These are phyloP conservation scores for Candoia aspera DNA, from an alignment of 2,113 vertebrate species.

Conservation along the genomic window DNA sequence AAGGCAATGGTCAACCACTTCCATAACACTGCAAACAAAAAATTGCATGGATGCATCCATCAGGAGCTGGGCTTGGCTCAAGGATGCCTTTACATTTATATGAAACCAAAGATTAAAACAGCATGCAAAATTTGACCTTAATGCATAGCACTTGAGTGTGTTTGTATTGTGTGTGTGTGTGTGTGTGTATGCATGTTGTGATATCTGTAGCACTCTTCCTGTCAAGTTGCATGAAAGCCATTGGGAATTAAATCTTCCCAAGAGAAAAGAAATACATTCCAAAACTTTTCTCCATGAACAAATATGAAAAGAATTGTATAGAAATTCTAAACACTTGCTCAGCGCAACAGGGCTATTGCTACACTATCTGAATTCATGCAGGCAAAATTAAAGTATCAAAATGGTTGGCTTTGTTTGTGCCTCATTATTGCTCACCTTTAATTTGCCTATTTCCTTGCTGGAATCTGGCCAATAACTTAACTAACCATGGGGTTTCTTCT, in stretches of 20 bases:
- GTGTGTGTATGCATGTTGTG: not conserved
- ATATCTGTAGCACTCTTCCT: not conserved
- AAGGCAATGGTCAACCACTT: not conserved
- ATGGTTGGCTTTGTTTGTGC: constrained; percentile 3
- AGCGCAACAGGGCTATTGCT: not conserved
- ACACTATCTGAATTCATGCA: not conserved
- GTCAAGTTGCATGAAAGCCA: not conserved
- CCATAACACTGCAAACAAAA: not conserved
- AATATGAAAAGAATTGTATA: not conserved
- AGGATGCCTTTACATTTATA: not conserved
- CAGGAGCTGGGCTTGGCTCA: not conserved
- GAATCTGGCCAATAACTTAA: constrained; percentile 57
- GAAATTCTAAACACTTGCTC: not conserved
- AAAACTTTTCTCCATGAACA: not conserved
- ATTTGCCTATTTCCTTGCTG: constrained; percentile 56
- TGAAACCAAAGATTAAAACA: not conserved
- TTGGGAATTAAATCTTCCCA: not conserved
- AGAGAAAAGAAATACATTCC: not conserved
- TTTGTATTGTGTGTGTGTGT: not conserved
- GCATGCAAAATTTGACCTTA: not conserved
- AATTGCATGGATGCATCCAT: not conserved
- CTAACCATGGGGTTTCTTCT: constrained; percentile 59
- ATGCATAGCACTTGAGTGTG: not conserved
- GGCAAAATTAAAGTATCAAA: not conserved
- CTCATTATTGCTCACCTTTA: constrained; percentile 50